These are phyloP conservation scores for Setophaga kirtlandii DNA, from an alignment of 2,113 vertebrate genomes.

Conservation along the genomic window DNA sequence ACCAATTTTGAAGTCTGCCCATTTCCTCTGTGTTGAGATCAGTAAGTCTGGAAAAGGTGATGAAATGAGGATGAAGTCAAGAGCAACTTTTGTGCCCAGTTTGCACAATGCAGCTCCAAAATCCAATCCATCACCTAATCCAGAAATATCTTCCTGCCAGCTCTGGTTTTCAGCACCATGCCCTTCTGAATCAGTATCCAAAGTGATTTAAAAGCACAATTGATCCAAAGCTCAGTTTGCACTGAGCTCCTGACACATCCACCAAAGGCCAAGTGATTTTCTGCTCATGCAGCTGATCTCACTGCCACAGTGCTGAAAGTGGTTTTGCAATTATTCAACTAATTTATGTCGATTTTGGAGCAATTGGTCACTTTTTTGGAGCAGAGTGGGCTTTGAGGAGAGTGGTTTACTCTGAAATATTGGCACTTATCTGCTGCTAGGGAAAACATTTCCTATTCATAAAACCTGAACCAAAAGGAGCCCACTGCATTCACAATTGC, in stretches of 20 bases:
- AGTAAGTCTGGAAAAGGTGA: not conserved
- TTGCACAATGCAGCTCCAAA: not conserved
- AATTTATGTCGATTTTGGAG: not conserved
- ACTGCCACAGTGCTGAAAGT: not conserved
- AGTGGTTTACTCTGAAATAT: not conserved
- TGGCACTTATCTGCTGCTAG: not conserved
- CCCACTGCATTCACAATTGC: not conserved
- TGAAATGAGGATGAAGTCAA: slow-evolving; percentile 37
- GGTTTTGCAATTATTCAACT: not conserved
- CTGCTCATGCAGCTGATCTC: not conserved
- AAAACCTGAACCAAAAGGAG: not conserved
- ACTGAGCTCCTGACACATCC: not conserved
- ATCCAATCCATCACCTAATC: slow-evolving; percentile 8
- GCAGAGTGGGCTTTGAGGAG: not conserved
- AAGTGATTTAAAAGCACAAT: not conserved
- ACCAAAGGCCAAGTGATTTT: not conserved
- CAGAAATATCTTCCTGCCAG: not conserved
- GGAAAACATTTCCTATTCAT: not conserved
- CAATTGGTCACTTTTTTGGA: not conserved
- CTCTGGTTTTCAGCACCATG: slow-evolving; percentile 30
- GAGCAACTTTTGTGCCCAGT: not conserved
- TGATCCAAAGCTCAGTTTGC: not conserved
- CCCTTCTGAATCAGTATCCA: not conserved
- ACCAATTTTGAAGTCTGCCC: not conserved
- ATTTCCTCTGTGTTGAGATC: not conserved